Base-by-base conservation (phyloP, 1,140 invertebrate species). In the Pachyrhynchus sulphureomaculatus region DNA sequence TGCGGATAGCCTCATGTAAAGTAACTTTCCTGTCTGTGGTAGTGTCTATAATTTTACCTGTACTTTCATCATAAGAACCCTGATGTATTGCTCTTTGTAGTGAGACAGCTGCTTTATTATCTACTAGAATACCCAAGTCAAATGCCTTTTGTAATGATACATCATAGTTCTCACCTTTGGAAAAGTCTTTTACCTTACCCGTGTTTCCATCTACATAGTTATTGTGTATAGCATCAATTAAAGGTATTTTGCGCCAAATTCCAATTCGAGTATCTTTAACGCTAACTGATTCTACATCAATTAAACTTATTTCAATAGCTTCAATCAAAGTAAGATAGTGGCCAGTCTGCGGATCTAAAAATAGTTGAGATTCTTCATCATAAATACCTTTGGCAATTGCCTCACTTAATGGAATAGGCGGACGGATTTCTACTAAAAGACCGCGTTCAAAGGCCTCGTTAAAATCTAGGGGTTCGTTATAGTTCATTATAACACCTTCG, bases 41-140 rank as follows among this genome's bases (percentile, higher is more conserved):
- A 9, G 90, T 87, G 79, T 95, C 91, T 17, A 84, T 83, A 18
- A 96, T 83, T 78, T 90, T 89, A n/a, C 92, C 91, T 0, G 84
- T 86, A 49, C 81, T 79, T 49, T 90, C 88, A 67, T 91, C 87
- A 71, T 94, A 94, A 0, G 93, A 76, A 2, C 92, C 92, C 78
- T 93, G 89, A 75, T 93, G 90, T 41, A 95, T 86, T 1, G 90
- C 89, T 74, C 89, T 81, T 72, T 95, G 93, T 24, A 96, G 72
- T 4, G 91, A 93, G n/a, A 94, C 82, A 0, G 90, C 83, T 2
- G 88, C 87, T 76, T 88, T 88, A 58, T 85, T 89, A 72, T 94
- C 92, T 55, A 91, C 80, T 12, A 94, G 80, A 39, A 93, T 81
- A 44, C 90, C 91, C 54, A 84, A 81, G 71, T 92, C 86, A 64